Conservation (phyloP, 2,888 invertebrate genomes). For the Gymnosoma rotundatum region DNA sequence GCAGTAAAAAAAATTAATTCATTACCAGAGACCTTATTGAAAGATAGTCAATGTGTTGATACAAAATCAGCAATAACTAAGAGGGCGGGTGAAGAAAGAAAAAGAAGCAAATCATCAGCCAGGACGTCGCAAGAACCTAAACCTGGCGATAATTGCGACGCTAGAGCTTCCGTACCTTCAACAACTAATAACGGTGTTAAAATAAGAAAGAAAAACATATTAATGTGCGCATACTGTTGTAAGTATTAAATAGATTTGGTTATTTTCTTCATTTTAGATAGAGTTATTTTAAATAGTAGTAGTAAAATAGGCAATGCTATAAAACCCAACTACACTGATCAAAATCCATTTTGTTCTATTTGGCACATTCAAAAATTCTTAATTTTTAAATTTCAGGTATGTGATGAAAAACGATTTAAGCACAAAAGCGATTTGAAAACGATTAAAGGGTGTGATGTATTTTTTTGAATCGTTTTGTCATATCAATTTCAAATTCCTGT, state of each 20-base stretch:
- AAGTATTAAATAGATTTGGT: not conserved
- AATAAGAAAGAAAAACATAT: constrained; percentile 5
- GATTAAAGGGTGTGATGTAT: too few species aligned
- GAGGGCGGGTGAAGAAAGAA: not conserved
- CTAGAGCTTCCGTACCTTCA: not conserved
- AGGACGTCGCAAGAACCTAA: not conserved
- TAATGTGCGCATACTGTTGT: constrained; percentile 55
- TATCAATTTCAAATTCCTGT: too few species aligned
- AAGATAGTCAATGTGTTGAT: not conserved
- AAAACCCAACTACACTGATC: too few species aligned
- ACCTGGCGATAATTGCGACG: not conserved
- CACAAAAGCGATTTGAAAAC: too few species aligned
- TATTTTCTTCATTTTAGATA: too few species aligned
- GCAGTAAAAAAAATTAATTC: not conserved
- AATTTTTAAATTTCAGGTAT: too few species aligned
- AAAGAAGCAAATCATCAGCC: not conserved
- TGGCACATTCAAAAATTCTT: too few species aligned
- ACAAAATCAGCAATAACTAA: not conserved
- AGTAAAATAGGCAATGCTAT: too few species aligned
- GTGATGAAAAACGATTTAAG: too few species aligned
- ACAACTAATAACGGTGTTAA: not conserved
- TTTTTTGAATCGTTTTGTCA: too few species aligned
- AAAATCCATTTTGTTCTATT: too few species aligned
- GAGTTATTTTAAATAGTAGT: too few species aligned
- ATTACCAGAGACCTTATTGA: not conserved